Evolutionary conservation across 2,797 vertebrate genomes (phyloP), one percentile per base, ranked within the genome.

Genomic region (Tenualosa thibaudeaui): DNA sequence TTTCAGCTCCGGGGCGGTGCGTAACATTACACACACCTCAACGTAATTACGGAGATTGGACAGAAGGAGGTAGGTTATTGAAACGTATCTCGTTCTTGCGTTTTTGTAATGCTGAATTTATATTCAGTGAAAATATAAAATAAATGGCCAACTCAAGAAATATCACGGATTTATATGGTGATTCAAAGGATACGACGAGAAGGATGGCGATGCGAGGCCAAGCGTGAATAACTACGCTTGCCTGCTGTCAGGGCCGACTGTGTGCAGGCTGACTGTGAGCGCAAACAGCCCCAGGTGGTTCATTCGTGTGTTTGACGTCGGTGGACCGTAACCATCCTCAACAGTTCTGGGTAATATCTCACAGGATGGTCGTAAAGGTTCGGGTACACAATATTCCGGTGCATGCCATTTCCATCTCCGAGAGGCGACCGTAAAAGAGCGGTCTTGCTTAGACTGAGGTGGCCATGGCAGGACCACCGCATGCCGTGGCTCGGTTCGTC

Each of bases 381-480:
- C 78, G 81, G 82, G 56, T 51, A 82, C 82, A 65, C 40, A 65
- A 82, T 86, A 53, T n/a, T 75, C 84, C 85, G 78, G 58, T 86
- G 62, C 17, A 53, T 86, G 51, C 51, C 84, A 65, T 78, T 82
- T 65, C 78, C 82, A 54, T 85, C 81, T 68, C 84, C 62, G 84
- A 68, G 81, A 78, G 71, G 71, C 40, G 71, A 78, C 22, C 71
- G 71, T 78, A 78, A 78, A 78, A 78, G 37, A 78, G 71, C 71
- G 71, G 40, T 40, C 40, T 43, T 43, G 54, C 24, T 62, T 60
- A 19, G 24, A 81, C 60, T 43, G 78, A 71, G 60, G 85, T 81
- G 54, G 83, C 85, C 83, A 88, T 88, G 88, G 87, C 87, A 83
- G 88, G 87, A 84, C 86, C 86, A 78, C 71, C 81, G 78, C 84